phyloP scores from a whole-genome alignment of 92 coral and sea anemone species.

The Anthopleura xanthogrammica region DNA sequence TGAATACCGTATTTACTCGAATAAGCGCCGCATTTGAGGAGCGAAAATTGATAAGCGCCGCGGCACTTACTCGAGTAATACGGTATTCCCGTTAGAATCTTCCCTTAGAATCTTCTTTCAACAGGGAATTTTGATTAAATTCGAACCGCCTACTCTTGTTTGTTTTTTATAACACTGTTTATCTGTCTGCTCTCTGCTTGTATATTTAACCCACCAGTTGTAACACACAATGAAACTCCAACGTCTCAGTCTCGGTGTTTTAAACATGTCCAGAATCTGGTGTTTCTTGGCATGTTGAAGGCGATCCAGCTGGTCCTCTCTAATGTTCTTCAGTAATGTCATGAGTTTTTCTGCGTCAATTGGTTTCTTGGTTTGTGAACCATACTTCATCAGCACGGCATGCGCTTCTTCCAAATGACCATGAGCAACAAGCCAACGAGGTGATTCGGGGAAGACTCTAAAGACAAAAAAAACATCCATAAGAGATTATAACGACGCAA shows the following conservation, averaged over 20 bases:
- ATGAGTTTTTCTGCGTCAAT: not conserved
- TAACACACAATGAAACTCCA: constrained; percentile 7
- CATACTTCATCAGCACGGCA: constrained; percentile 1
- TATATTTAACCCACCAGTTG: constrained; percentile 10
- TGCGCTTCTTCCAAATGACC: constrained; percentile 20
- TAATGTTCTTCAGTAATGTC: not conserved
- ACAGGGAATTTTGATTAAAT: no score
- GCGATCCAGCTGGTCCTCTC: not conserved
- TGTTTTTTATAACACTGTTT: no score
- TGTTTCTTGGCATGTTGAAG: not conserved
- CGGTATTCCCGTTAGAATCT: no score
- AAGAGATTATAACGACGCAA: not conserved
- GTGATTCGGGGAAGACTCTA: constrained; percentile 11
- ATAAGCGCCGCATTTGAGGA: constrained; percentile 14
- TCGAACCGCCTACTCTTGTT: no score
- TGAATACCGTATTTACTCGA: constrained; percentile 21
- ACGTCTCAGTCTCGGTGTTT: constrained; percentile 14
- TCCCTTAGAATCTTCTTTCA: no score
- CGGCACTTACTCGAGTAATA: no score
- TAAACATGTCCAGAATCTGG: not conserved
- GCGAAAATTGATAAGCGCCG: no score
- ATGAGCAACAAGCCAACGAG: constrained; percentile 26
- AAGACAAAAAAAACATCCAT: not conserved
- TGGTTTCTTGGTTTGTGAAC: constrained; percentile 11
- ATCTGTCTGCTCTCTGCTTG: no score